phyloP scores from a whole-genome alignment of 2,797 vertebrate species.

The Lacerta agilis region DNA sequence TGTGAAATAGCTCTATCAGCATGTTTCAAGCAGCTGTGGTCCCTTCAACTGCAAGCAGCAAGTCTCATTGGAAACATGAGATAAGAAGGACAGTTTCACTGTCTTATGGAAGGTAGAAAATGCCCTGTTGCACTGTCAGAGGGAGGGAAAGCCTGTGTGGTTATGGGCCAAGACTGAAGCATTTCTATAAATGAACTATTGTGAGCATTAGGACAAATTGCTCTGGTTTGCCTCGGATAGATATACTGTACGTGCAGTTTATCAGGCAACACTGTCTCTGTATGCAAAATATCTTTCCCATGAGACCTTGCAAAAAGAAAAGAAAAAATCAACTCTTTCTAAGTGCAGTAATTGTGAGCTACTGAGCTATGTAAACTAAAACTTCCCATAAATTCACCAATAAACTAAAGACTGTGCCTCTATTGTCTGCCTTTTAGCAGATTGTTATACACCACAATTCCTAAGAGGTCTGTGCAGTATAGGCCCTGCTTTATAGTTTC shows the following conservation, averaged over 20 bases:
- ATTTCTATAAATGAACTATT: slow-evolving; percentile 68
- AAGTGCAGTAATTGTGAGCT: slow-evolving; percentile 51
- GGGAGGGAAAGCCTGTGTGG: slow-evolving; percentile 38
- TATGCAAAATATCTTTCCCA: slow-evolving; percentile 70
- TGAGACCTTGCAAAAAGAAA: slow-evolving; percentile 63
- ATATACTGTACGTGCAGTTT: slow-evolving; percentile 73
- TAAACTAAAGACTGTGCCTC: slow-evolving; percentile 10
- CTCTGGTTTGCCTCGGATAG: slow-evolving; percentile 70
- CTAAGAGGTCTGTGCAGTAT: slow-evolving; percentile 5
- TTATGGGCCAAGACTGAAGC: slow-evolving; percentile 53
- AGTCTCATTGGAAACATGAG: slow-evolving; percentile 33
- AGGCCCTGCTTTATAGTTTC: slow-evolving; percentile 12
- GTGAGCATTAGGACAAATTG: slow-evolving; percentile 72
- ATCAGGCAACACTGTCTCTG: slow-evolving; percentile 73
- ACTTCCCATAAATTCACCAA: slow-evolving; percentile 31
- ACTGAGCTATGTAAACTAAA: slow-evolving; percentile 45
- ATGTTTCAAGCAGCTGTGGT: slow-evolving; percentile 30
- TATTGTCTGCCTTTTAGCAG: slow-evolving; percentile 38
- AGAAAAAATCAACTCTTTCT: slow-evolving; percentile 67
- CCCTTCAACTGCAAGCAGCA: slow-evolving; percentile 37
- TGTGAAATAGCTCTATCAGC: background rate
- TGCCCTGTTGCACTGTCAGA: slow-evolving; percentile 53
- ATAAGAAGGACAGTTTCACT: slow-evolving; percentile 8
- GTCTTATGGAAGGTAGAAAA: slow-evolving; percentile 57
- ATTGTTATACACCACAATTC: slow-evolving; percentile 8